phyloP scores from a whole-genome alignment of 2,888 invertebrate genomes.

The Masnerella sp. region DNA sequence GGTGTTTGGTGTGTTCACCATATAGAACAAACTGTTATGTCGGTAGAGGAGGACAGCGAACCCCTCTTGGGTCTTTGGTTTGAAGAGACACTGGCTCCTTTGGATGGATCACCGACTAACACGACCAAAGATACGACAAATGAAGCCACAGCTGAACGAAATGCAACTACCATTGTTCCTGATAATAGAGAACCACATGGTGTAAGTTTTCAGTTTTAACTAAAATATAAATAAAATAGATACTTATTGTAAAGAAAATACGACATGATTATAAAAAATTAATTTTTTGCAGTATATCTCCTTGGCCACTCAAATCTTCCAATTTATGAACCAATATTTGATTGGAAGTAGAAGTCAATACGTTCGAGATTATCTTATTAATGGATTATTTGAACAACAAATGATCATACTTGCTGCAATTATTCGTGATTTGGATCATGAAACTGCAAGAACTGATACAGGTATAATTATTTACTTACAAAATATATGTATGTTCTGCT shows the following conservation, averaged over 20 bases:
- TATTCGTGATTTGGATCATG: conserved; percentile 93
- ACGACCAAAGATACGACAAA: conserved; percentile 79
- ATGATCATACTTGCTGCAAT: conserved; percentile 92
- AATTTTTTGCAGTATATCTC: conserved; percentile 85
- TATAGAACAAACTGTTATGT: conserved; percentile 74
- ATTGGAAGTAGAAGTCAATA: conserved; percentile 86
- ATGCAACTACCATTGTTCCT: conserved; percentile 82
- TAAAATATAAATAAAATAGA: too few relatives aligned
- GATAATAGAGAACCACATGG: conserved; percentile 88
- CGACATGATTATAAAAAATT: too few relatives aligned
- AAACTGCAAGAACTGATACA: conserved; percentile 90
- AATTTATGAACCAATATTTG: conserved; percentile 89
- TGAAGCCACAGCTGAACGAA: conserved; percentile 79
- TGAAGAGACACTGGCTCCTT: conserved; percentile 93
- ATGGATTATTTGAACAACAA: conserved; percentile 90
- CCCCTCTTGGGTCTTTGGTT: conserved; percentile 95
- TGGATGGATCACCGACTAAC: conserved; percentile 81
- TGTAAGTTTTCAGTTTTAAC: too few relatives aligned
- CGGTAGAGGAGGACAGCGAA: conserved; percentile 86
- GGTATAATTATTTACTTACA: conserved; percentile 77
- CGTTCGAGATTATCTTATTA: conserved; percentile 83
- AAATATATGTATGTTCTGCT: too few relatives aligned
- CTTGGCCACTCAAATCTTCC: conserved; percentile 91
- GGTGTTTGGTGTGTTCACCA: conserved; percentile 68
- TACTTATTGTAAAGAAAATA: too few relatives aligned